A percentile compares a stretch with the other conserved stretches of the same genome.
Evolutionary conservation across 2,797 vertebrate species (phyloP).

Genomic region (Pseudomugil gertrudae): DNA sequence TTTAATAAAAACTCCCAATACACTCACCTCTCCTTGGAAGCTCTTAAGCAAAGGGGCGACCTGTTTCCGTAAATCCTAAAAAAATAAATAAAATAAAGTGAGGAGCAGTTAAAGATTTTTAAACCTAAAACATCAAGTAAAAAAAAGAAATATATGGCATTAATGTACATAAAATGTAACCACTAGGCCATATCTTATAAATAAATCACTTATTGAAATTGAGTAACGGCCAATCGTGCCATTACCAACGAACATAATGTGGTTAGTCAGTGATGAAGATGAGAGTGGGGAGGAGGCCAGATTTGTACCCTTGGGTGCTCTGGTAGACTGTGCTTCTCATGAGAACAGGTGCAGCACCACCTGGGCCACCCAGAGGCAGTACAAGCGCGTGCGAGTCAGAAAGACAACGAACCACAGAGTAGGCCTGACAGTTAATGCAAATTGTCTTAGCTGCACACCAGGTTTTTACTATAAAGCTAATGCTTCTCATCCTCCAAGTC

Average conservation of each 20-base stretch:
- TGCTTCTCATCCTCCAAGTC: slow-evolving; percentile 54
- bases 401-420: slow-evolving; percentile 45
- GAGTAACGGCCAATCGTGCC: slow-evolving; percentile 17
- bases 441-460: slow-evolving; percentile 34
- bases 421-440: slow-evolving; percentile 63
- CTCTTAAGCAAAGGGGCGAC: slow-evolving; percentile 98
- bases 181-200: neutral
- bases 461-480: slow-evolving; percentile 54
- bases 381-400: slow-evolving; percentile 55
- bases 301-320: slow-evolving; percentile 66
- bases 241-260: slow-evolving; percentile 47
- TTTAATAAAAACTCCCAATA: slow-evolving; percentile 38
- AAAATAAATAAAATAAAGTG: slow-evolving; percentile 8
- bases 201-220: slow-evolving; percentile 16
- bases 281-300: slow-evolving; percentile 44
- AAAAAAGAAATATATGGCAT: slow-evolving; percentile 6
- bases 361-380: slow-evolving; percentile 78
- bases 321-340: slow-evolving; percentile 54
- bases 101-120: neutral
- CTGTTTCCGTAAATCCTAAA: slow-evolving; percentile 97
- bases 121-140: slow-evolving; percentile 9
- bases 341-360: slow-evolving; percentile 81
- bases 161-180: neutral
- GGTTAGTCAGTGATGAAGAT: slow-evolving; percentile 60
- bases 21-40: slow-evolving; percentile 98